These are phyloP conservation scores for Schizotus pectinicornis DNA, from an alignment of 2,888 invertebrate species.

Conservation along the genomic window DNA sequence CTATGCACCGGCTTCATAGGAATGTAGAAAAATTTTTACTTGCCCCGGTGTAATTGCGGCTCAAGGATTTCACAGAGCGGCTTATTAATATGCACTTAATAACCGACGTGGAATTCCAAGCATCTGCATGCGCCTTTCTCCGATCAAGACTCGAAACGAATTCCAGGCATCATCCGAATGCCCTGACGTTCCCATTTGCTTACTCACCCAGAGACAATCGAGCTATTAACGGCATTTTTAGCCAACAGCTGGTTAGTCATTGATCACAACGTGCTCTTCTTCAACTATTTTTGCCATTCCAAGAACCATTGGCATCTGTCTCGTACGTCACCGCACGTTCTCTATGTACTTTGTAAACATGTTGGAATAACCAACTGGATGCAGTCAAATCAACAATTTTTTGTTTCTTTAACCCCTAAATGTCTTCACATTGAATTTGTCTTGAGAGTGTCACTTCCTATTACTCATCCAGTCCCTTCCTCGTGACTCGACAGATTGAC, in stretches of 20 bases:
- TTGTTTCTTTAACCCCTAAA: too few species aligned
- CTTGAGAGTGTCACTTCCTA: too few species aligned
- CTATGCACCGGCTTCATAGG: background rate
- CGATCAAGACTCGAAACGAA: slow-evolving; percentile 22
- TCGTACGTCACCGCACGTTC: too few species aligned
- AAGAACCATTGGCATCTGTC: too few species aligned
- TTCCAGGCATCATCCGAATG: slow-evolving; percentile 10
- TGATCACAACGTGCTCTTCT: slow-evolving; percentile 8
- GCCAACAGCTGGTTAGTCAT: too few species aligned
- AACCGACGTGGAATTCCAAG: slow-evolving; percentile 24
- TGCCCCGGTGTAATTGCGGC: slow-evolving; percentile 19
- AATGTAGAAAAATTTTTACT: slow-evolving; percentile 21
- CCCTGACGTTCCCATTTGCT: slow-evolving; percentile 8
- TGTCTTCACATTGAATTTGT: too few species aligned
- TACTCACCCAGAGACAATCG: slow-evolving; percentile 1
- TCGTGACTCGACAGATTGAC: slow-evolving; percentile 15
- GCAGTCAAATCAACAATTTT: too few species aligned
- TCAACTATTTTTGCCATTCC: too few species aligned
- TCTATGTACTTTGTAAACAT: too few species aligned
- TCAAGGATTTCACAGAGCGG: slow-evolving; percentile 22
- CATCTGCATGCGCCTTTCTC: slow-evolving; percentile 30
- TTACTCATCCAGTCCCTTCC: background rate
- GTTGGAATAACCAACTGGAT: too few species aligned
- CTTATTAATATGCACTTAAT: slow-evolving; percentile 29
- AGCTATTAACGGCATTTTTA: too few species aligned